Evolutionary conservation across 2,888 invertebrate genomes (phyloP).

Genomic region (Seira ritae): DNA sequence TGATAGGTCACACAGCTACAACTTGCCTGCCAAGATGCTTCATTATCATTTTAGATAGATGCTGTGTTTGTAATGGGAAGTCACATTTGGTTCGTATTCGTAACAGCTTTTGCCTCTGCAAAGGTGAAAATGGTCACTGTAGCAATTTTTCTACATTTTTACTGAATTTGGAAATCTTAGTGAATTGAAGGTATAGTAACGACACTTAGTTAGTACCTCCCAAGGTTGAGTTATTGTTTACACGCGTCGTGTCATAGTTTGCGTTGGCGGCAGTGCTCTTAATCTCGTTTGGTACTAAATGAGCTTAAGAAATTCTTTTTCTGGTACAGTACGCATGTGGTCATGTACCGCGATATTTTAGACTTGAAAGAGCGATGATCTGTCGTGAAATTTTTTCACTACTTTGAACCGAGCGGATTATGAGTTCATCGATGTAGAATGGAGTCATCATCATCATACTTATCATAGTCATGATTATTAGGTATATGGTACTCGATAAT

Average conservation of each 20-base stretch:
- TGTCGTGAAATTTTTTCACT: too few relatives aligned
- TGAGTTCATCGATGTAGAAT: conserved; percentile 1
- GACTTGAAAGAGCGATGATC: too few relatives aligned
- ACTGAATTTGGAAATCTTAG: too few relatives aligned
- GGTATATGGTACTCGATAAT: background rate
- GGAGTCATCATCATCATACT: background rate
- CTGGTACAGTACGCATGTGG: too few relatives aligned
- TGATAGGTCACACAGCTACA: background rate
- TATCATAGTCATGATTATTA: background rate
- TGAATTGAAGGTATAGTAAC: background rate
- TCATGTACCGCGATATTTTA: too few relatives aligned
- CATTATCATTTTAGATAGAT: background rate
- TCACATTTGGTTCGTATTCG: conserved; percentile 36
- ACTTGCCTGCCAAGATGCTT: background rate
- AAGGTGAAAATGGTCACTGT: too few relatives aligned
- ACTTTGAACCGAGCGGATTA: background rate
- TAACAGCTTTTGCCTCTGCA: background rate
- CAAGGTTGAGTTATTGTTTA: conserved; percentile 4
- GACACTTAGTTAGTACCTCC: background rate
- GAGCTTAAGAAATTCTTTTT: too few relatives aligned
- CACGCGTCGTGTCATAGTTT: background rate
- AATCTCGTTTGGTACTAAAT: background rate
- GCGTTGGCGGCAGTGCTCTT: background rate
- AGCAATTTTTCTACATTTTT: too few relatives aligned
- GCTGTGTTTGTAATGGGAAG: conserved; percentile 30